Evolutionary conservation across 2,888 invertebrate species (phyloP).

Genomic region (Drosophila mayaguana): DNA sequence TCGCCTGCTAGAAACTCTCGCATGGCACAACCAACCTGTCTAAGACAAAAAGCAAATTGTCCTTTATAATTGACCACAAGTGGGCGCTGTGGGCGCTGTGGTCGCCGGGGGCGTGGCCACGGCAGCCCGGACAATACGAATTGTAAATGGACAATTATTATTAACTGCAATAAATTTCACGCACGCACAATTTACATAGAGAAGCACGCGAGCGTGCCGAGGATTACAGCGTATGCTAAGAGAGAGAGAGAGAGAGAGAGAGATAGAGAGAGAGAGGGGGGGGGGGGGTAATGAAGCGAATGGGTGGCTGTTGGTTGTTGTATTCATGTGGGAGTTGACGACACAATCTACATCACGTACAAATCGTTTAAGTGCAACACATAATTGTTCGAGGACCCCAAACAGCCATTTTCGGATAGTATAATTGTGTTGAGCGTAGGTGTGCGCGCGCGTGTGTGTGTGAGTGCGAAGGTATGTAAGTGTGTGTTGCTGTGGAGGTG

Average conservation of each 20-base stretch:
- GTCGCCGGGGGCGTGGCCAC: slow-evolving; percentile 15
- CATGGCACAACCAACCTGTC: slow-evolving; percentile 46
- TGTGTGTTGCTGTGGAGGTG: slow-evolving; percentile 26
- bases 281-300: not conserved
- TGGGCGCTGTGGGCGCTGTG: slow-evolving; percentile 25
- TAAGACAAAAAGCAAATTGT: slow-evolving; percentile 75
- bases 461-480: not conserved
- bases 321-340: slow-evolving; percentile 4
- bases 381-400: slow-evolving; percentile 69
- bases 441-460: not conserved
- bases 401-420: slow-evolving; percentile 55
- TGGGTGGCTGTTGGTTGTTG: not conserved
- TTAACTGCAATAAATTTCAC: slow-evolving; percentile 81
- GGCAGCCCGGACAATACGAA: slow-evolving; percentile 53
- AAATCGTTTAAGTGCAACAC: slow-evolving; percentile 80
- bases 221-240: not conserved
- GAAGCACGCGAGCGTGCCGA: slow-evolving; percentile 60
- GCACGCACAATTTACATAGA: slow-evolving; percentile 80
- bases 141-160: slow-evolving; percentile 80
- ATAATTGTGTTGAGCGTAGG: slow-evolving; percentile 41
- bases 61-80: slow-evolving; percentile 76
- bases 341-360: slow-evolving; percentile 66
- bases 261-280: no score
- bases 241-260: no score
- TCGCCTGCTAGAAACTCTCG: not conserved